Evolutionary conservation across 2,888 invertebrate genomes (phyloP).

Genomic region (Lasioglossum vierecki): DNA sequence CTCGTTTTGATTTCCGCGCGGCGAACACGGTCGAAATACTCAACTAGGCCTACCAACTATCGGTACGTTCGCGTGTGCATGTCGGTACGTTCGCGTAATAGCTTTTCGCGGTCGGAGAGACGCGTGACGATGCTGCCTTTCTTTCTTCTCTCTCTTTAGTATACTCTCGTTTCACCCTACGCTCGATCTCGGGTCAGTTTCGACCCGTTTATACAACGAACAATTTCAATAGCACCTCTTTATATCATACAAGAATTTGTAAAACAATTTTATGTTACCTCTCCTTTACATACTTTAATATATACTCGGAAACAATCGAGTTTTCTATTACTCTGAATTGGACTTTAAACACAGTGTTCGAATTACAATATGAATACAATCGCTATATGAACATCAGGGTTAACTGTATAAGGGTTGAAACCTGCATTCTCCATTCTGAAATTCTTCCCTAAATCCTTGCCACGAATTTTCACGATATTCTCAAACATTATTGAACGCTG

Average conservation of each 20-base stretch:
- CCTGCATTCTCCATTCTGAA: neutral
- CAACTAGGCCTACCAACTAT: conserved; percentile 65
- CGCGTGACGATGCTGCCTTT: conserved; percentile 39
- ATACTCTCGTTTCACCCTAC: neutral
- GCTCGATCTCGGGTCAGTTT: neutral
- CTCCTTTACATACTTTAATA: neutral
- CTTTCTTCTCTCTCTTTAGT: neutral
- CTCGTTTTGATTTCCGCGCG: conserved; percentile 51
- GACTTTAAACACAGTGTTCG: neutral
- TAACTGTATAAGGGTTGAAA: neutral
- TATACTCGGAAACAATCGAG: neutral
- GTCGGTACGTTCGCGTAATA: conserved; percentile 40
- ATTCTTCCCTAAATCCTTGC: neutral
- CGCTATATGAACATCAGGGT: neutral
- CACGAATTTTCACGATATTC: neutral
- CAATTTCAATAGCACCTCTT: too few relatives aligned
- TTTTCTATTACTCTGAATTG: neutral
- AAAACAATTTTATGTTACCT: neutral
- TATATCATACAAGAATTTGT: neutral
- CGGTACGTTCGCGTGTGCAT: conserved; percentile 54
- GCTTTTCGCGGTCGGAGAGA: conserved; percentile 43
- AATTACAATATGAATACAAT: neutral
- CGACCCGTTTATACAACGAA: neutral
- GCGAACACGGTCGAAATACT: conserved; percentile 58
- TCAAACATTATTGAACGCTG: neutral